These are phyloP conservation scores for Podarcis muralis DNA, from an alignment of 2,113 vertebrate species.

Conservation along the genomic window DNA sequence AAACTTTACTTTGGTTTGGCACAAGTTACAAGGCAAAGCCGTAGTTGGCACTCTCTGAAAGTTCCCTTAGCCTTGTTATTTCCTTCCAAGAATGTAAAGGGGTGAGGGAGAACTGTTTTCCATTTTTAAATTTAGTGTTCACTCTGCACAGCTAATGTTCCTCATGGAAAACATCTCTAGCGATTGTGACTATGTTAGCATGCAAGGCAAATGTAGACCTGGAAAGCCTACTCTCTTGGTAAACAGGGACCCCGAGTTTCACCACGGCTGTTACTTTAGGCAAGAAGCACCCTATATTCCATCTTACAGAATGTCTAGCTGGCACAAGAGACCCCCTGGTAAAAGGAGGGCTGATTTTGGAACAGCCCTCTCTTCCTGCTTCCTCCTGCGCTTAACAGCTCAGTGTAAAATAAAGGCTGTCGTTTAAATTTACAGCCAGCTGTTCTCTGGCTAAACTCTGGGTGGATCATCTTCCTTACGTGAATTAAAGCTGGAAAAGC, in stretches of 20 bases:
- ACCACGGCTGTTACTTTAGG: not conserved
- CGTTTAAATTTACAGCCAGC: slow-evolving; percentile 1
- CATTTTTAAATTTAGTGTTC: slow-evolving; percentile 46
- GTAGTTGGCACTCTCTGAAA: slow-evolving; percentile 64
- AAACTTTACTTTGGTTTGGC: slow-evolving; percentile 75
- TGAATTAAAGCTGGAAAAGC: not conserved
- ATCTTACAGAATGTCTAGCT: slow-evolving; percentile 5
- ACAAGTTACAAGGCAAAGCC: slow-evolving; percentile 63
- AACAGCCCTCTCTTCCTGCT: not conserved
- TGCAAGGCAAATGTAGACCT: not conserved
- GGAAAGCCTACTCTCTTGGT: slow-evolving; percentile 11
- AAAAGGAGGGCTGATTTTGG: not conserved
- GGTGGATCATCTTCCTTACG: not conserved
- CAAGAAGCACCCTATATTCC: not conserved
- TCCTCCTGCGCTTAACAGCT: not conserved
- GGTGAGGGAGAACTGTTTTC: slow-evolving; percentile 24
- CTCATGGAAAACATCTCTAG: slow-evolving; percentile 27
- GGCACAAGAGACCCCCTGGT: not conserved
- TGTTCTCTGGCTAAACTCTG: not conserved
- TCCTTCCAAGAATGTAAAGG: slow-evolving; percentile 66
- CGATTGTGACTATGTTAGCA: not conserved
- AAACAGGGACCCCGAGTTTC: slow-evolving; percentile 20
- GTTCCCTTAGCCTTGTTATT: slow-evolving; percentile 65
- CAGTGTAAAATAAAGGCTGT: not conserved
- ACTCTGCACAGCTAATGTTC: not conserved